These are phyloP conservation scores for Choloepus hoffmanni DNA, from an alignment of 2,113 vertebrate genomes.

Conservation along the genomic window DNA sequence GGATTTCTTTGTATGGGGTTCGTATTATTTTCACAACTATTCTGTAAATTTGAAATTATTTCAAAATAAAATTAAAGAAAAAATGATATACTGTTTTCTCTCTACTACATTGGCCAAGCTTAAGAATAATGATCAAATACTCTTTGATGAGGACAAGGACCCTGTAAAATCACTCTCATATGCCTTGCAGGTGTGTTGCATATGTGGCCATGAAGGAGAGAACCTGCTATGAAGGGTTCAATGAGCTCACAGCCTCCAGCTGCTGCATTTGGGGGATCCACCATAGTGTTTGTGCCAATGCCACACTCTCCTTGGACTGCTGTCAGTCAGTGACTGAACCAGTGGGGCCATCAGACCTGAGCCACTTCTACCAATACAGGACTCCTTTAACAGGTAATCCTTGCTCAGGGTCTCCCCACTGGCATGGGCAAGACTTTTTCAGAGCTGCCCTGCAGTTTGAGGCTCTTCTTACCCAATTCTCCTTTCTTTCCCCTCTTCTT, in stretches of 20 bases:
- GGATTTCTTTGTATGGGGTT: too few species aligned
- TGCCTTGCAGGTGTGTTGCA: not conserved
- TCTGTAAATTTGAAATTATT: too few species aligned
- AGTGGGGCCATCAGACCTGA: not conserved
- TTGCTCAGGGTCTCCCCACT: not conserved
- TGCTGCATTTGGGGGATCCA: not conserved
- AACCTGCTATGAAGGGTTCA: too few species aligned
- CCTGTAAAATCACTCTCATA: not conserved
- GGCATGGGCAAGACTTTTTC: not conserved
- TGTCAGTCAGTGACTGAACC: not conserved
- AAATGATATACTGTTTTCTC: not conserved
- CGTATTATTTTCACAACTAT: too few species aligned
- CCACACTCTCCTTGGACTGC: not conserved
- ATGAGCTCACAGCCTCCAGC: not conserved
- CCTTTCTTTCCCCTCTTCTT: not conserved
- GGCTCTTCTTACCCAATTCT: not conserved
- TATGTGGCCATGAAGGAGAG: not conserved
- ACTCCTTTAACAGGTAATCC: not conserved
- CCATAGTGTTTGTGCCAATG: not conserved
- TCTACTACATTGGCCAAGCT: not conserved
- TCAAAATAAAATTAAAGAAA: not conserved
- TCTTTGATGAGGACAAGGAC: too few species aligned
- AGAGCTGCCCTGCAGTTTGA: too few species aligned
- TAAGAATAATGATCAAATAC: not conserved
- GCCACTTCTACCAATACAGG: not conserved